phyloP scores from a whole-genome alignment of 2,113 vertebrate genomes.

The Poeciliopsis retropinna region DNA sequence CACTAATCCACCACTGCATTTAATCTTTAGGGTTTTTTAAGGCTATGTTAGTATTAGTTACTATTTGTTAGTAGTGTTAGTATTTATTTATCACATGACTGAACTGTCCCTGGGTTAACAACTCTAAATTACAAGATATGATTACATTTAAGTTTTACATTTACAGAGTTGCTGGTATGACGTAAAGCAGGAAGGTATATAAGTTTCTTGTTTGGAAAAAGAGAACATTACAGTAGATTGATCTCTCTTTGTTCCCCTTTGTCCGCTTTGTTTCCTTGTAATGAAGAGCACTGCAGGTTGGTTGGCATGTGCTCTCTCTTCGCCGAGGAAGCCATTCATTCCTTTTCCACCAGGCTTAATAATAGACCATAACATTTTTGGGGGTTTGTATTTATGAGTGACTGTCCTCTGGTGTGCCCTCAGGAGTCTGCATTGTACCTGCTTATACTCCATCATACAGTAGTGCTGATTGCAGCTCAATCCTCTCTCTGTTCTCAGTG shows the following conservation, averaged over 20 bases:
- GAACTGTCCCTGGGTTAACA: background rate
- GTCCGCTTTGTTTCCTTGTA: background rate
- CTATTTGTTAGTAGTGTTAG: too few relatives aligned
- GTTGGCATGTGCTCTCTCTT: constrained; percentile 9
- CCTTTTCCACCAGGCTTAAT: constrained; percentile 3
- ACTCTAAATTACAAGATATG: background rate
- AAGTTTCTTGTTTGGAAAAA: background rate
- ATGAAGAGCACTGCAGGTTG: constrained; percentile 10
- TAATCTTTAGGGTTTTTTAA: too few relatives aligned
- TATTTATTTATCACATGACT: too few relatives aligned
- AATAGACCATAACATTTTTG: constrained; percentile 1
- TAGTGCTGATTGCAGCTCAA: constrained; percentile 8
- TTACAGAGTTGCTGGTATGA: background rate
- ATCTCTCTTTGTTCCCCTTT: background rate
- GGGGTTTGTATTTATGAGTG: background rate
- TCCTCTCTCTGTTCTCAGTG: constrained; percentile 14
- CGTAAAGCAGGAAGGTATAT: background rate
- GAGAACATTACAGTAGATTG: background rate
- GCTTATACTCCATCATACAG: constrained; percentile 11
- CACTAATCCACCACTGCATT: too few relatives aligned
- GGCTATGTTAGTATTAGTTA: too few relatives aligned
- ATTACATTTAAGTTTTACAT: background rate
- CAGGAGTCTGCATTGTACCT: constrained; percentile 5
- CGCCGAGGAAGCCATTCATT: constrained; percentile 2
- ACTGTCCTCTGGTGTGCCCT: background rate